These are phyloP conservation scores for Hassar affinis DNA, from an alignment of 2,113 vertebrate genomes.

Conservation along the genomic window DNA sequence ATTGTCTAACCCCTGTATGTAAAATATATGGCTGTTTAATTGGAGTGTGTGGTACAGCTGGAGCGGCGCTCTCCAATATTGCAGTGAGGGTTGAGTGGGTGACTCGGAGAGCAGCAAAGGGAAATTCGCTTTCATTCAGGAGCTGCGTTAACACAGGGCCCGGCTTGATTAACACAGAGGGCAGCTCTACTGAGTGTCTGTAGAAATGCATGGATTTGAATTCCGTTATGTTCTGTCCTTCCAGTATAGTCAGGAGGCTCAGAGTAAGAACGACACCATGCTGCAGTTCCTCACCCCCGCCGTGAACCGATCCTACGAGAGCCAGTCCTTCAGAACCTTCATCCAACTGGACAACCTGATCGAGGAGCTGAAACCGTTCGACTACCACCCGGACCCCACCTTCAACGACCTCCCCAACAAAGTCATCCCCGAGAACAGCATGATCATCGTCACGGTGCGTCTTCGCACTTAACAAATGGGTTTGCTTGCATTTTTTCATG, in stretches of 20 bases:
- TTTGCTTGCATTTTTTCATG: too few species aligned
- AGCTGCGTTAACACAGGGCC: constrained; percentile 29
- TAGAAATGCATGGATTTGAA: not conserved
- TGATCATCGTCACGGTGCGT: constrained; percentile 72
- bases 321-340: constrained; percentile 70
- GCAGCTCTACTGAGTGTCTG: constrained; percentile 16
- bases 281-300: constrained; percentile 81
- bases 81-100: constrained; percentile 34
- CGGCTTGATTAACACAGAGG: constrained; percentile 39
- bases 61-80: not conserved
- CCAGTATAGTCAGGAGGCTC: constrained; percentile 66
- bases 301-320: constrained; percentile 73
- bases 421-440: constrained; percentile 66
- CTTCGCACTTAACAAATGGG: too few species aligned
- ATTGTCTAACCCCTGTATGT: too few species aligned
- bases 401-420: constrained; percentile 73
- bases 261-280: constrained; percentile 73
- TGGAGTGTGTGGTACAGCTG: not conserved
- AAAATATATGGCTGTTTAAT: constrained; percentile 24
- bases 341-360: constrained; percentile 81
- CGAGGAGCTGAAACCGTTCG: constrained; percentile 76
- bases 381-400: constrained; percentile 82
- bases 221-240: constrained; percentile 24
- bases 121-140: constrained; percentile 44
- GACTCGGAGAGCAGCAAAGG: constrained; percentile 19